Evolutionary conservation across 2,888 invertebrate genomes (phyloP).

Genomic region (Bombyx huttoni): DNA sequence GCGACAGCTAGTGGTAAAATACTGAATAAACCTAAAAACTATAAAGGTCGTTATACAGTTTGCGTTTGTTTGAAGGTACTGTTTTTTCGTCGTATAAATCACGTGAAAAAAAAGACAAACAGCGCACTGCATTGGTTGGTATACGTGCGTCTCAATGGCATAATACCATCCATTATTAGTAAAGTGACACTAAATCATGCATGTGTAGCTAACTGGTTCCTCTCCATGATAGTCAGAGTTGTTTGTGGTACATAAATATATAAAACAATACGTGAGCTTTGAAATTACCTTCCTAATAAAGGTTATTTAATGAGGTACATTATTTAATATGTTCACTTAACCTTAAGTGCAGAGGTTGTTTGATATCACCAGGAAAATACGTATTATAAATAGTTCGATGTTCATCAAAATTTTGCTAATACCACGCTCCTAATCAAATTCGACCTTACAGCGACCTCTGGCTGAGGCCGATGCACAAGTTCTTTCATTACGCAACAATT

Average conservation of each 20-base stretch:
- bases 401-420: slow-evolving; percentile 4
- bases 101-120: not conserved
- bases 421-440: slow-evolving; percentile 13
- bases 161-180: no score
- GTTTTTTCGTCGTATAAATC: not conserved
- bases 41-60: not conserved
- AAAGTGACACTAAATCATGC: no score
- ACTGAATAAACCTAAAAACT: not conserved
- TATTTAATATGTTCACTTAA: no score
- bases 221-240: no score
- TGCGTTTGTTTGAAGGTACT: not conserved
- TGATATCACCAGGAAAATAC: not conserved
- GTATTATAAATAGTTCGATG: not conserved
- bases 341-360: no score
- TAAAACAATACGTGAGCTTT: no score
- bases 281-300: no score
- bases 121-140: no score
- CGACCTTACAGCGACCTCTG: slow-evolving; percentile 41
- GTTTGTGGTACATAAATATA: no score
- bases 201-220: no score
- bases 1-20: not conserved
- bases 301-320: no score
- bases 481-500: not conserved
- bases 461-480: slow-evolving; percentile 25
- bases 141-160: no score